These are phyloP conservation scores for Phalanger gymnotis DNA, from an alignment of 2,797 vertebrate genomes.

Conservation along the genomic window DNA sequence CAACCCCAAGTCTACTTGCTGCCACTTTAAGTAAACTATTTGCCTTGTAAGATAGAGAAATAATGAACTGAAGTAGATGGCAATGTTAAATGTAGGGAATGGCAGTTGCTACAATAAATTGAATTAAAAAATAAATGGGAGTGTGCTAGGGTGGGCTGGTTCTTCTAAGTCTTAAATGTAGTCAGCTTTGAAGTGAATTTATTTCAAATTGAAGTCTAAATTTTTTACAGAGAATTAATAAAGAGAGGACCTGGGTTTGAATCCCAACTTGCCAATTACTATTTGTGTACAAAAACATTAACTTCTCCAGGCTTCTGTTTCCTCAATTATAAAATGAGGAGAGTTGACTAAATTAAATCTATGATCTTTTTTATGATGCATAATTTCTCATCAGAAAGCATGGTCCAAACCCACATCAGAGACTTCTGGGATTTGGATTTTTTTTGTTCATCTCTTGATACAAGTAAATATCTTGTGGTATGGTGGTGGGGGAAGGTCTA, in stretches of 20 bases:
- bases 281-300: not conserved
- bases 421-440: not conserved
- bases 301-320: not conserved
- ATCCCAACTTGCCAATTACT: not conserved
- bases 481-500: not conserved
- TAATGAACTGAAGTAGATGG: not conserved
- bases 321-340: not conserved
- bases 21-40: not conserved
- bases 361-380: not conserved
- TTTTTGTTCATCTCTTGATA: not conserved
- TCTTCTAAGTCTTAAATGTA: not conserved
- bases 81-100: not conserved
- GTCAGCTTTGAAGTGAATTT: not conserved
- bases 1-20: not conserved
- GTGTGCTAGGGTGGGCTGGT: not conserved
- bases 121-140: not conserved
- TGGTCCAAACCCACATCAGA: not conserved
- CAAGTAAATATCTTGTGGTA: not conserved
- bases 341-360: not conserved
- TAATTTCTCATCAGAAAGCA: not conserved
- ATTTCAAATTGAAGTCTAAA: not conserved
- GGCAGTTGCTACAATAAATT: not conserved
- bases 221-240: not conserved
- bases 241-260: not conserved
- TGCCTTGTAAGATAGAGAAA: not conserved